phyloP scores from a whole-genome alignment of 2,797 vertebrate genomes.

The Emydoidea blandingii region DNA sequence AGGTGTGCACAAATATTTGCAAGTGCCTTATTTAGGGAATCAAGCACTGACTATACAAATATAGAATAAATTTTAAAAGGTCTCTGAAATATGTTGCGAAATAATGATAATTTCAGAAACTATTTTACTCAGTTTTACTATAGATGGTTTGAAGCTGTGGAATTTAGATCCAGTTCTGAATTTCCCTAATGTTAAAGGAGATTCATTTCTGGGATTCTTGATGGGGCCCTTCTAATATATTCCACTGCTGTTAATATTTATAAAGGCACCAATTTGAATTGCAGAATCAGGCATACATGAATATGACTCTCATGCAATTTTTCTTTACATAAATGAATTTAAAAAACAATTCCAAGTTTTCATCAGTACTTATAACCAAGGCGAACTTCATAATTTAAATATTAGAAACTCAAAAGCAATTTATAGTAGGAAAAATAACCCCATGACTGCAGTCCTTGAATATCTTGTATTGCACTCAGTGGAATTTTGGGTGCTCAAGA shows the following conservation, averaged over 20 bases:
- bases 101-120: neutral
- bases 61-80: neutral
- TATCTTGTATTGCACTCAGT: neutral
- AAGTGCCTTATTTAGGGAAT: neutral
- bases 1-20: neutral
- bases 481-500: neutral
- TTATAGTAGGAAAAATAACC: neutral
- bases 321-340: neutral
- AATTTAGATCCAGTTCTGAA: neutral
- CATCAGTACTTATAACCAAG: neutral
- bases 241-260: neutral
- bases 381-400: neutral
- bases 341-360: neutral
- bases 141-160: neutral
- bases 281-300: neutral
- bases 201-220: neutral
- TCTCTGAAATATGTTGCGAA: neutral
- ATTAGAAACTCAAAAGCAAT: neutral
- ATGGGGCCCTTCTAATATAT: neutral
- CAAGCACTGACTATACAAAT: neutral
- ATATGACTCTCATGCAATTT: neutral
- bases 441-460: neutral
- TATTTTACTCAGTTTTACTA: neutral
- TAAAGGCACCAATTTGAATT: neutral
- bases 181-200: neutral